Evolutionary conservation across 2,888 invertebrate genomes (phyloP), one percentile per base, ranked within the genome.

Genomic region (Autographa gamma): DNA sequence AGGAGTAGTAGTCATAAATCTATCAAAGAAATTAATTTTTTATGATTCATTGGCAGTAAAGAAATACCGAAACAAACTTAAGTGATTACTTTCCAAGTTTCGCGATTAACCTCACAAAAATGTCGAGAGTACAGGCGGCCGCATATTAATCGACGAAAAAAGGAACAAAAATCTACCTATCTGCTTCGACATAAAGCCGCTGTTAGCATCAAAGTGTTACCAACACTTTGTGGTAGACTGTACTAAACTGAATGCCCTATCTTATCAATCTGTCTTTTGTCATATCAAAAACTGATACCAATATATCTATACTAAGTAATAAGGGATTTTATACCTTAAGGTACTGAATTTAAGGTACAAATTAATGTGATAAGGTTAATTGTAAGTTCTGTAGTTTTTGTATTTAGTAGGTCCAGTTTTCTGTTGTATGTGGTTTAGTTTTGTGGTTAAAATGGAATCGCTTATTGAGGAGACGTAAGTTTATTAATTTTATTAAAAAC

Each of bases 241-340:
- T 76, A 70, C 66, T 31, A 54, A 76, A 73, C 70, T 18, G 41
- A 63, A 73, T 72, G 77, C 71, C 74, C 65, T 80, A 83, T 84
- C 82, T 83, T 85, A 83, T 83, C 82, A 82, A 67, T 62, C 56
- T 52, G 65, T 71, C 76, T 74, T 82, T 84, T 69, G 52, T 69
- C 79, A 69, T 80, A 84, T 83, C 82, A 74, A 63, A 66, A 69
- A 43, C 32, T 61, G 73, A 74, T 70, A 64, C 38, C 79, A 79
- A 82, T 77, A 84, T 84, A 82, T 79, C 80, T 69, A 32, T 13
- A 63, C 7, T 48, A n/a, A 11, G 19, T 60, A 41, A 54, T 41
- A 54, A 1, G 11, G 52, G 3, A 75, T 61, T 52, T 9, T 52
- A 32, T 52, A 59, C 60, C 65, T 69, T 71, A 60, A 60, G 13